Base-by-base conservation (phyloP, 1,140 invertebrate species). In the Chironomus striatipennis region DNA sequence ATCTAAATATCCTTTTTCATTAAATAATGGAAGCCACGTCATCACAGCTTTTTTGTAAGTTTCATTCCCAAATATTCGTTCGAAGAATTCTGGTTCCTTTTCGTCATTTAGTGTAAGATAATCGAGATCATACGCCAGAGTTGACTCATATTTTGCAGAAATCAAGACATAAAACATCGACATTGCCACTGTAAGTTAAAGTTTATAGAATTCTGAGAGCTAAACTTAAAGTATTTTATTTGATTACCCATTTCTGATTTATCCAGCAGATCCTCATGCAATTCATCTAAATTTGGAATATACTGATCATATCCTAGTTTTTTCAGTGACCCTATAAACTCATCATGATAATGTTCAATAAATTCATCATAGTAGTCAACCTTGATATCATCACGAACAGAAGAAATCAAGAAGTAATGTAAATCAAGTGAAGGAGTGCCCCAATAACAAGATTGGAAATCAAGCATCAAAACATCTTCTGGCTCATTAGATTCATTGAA, bases 401-500 rank as follows among this genome's bases (percentile, higher is more conserved):
- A 57, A n/a, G 47, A 57, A 0, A 57, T n/a, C 9, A 57, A n/a
- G 12, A 57, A 57, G 4, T 57, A 57, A 57, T 57, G 47, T 5
- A 57, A n/a, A 57, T 57, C 47, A n/a, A 57, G 12, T 57, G 12
- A 12, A 1, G 47, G 47, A n/a, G 12, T n/a, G 5, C 12, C 47
- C 47, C 47, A 57, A 57, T 12, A n/a, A 57, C 2, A 18, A 9
- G 8, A n/a, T 20, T 70, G 20, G 18, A 21, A 70, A 21, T 70
- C 65, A 20, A 70, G n/a, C 17, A 70, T 20, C 20, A 9, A 8
- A 15, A 20, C 18, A 18, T 70, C 20, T 18, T 20, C 18, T 0
- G 86, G 83, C 76, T 86, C 84, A 10, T 81, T 82, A 8, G 83
- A 77, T 0, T 81, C 77, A 75, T 86, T 80, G 76, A 89, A 88